These are phyloP conservation scores for Tipula confusa DNA, from an alignment of 2,888 invertebrate species.

Conservation along the genomic window DNA sequence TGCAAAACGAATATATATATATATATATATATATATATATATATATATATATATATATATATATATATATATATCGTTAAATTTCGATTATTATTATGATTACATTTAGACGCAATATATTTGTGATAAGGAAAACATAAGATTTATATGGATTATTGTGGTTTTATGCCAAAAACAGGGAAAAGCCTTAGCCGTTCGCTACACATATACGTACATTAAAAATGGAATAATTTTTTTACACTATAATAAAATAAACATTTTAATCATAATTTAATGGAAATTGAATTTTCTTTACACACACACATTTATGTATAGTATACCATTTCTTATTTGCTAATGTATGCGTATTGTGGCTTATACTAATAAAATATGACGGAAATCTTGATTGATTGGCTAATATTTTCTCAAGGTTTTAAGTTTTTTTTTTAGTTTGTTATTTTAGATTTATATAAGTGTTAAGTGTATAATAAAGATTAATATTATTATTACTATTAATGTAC, in stretches of 20 bases:
- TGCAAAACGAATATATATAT: constrained; percentile 17
- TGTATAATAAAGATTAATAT: constrained; percentile 25
- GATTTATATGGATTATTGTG: constrained; percentile 25
- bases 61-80: constrained; percentile 12
- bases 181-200: not conserved
- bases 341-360: not conserved
- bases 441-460: not conserved
- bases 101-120: constrained; percentile 3
- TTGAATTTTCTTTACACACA: not conserved
- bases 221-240: not conserved
- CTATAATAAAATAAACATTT: not conserved
- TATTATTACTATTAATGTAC: not conserved
- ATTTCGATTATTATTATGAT: constrained; percentile 14
- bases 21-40: too few species aligned
- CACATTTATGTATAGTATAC: too few species aligned
- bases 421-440: not conserved
- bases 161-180: not conserved
- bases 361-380: not conserved
- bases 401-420: not conserved
- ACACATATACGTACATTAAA: not conserved
- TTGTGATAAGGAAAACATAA: constrained; percentile 9
- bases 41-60: too few species aligned
- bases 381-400: constrained; percentile 16
- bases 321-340: not conserved
- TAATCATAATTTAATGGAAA: constrained; percentile 20